phyloP scores from a whole-genome alignment of 2,888 invertebrate species.

The Pandemis heparana region DNA sequence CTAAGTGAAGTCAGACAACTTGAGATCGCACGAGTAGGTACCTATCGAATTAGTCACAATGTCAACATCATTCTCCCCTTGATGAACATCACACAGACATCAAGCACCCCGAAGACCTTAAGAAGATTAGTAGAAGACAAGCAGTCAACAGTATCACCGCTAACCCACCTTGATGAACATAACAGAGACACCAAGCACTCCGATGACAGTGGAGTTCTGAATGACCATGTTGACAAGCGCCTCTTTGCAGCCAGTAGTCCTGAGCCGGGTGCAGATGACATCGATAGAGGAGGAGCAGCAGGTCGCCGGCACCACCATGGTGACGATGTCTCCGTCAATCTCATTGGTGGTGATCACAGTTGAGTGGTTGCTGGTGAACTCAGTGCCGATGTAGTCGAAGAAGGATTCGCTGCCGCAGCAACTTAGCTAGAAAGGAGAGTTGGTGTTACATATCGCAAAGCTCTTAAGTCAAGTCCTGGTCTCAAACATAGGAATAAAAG shows the following conservation, averaged over 20 bases:
- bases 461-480: not conserved
- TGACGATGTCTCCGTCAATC: constrained; percentile 53
- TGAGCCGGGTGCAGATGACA: constrained; percentile 59
- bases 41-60: not conserved
- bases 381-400: constrained; percentile 65
- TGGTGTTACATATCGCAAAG: not conserved
- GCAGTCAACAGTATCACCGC: too few relatives aligned
- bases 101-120: constrained; percentile 68
- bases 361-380: constrained; percentile 63
- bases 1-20: too few relatives aligned
- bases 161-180: constrained; percentile 75
- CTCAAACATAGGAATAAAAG: not conserved
- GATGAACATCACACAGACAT: constrained; percentile 79
- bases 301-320: constrained; percentile 61
- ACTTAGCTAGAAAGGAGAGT: constrained; percentile 62
- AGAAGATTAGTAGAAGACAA: constrained; percentile 69
- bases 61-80: constrained; percentile 56
- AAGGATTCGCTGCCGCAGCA: constrained; percentile 74
- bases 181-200: constrained; percentile 77
- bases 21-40: too few relatives aligned
- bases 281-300: constrained; percentile 61
- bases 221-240: constrained; percentile 65
- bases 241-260: constrained; percentile 62
- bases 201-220: constrained; percentile 74
- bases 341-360: constrained; percentile 59